Evolutionary conservation across 2,888 invertebrate species (phyloP).

Genomic region (Mythimna pallens): DNA sequence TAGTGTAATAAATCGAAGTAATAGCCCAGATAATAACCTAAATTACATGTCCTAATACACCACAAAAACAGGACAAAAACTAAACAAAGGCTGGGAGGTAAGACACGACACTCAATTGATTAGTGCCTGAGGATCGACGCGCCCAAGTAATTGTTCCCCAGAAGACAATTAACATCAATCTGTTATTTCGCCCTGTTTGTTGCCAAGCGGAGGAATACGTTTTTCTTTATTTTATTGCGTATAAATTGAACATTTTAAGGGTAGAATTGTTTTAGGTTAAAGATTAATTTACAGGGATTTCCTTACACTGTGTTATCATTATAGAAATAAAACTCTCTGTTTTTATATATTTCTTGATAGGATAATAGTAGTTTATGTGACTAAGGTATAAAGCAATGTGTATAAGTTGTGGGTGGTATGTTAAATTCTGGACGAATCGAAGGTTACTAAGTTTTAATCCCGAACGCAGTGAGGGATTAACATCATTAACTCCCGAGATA

Average conservation of each 20-base stretch:
- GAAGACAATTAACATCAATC: constrained; percentile 64
- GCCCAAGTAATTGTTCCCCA: constrained; percentile 47
- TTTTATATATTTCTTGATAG: too few species aligned
- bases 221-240: constrained; percentile 29
- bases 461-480: too few species aligned
- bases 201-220: constrained; percentile 26
- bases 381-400: too few species aligned
- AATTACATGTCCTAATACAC: constrained; percentile 5
- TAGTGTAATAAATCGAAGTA: not conserved
- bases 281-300: not conserved
- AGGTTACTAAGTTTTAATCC: too few species aligned
- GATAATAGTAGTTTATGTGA: too few species aligned
- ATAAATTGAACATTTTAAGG: constrained; percentile 9
- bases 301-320: not conserved
- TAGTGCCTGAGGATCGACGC: constrained; percentile 22
- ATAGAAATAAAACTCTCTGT: too few species aligned
- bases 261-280: not conserved
- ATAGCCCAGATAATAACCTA: not conserved
- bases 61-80: constrained; percentile 30
- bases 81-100: constrained; percentile 36
- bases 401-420: too few species aligned
- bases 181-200: constrained; percentile 52
- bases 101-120: constrained; percentile 51
- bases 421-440: too few species aligned
- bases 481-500: too few species aligned